These are phyloP conservation scores for Dicrurus megarhynchus DNA, from an alignment of 2,113 vertebrate species.

Conservation along the genomic window DNA sequence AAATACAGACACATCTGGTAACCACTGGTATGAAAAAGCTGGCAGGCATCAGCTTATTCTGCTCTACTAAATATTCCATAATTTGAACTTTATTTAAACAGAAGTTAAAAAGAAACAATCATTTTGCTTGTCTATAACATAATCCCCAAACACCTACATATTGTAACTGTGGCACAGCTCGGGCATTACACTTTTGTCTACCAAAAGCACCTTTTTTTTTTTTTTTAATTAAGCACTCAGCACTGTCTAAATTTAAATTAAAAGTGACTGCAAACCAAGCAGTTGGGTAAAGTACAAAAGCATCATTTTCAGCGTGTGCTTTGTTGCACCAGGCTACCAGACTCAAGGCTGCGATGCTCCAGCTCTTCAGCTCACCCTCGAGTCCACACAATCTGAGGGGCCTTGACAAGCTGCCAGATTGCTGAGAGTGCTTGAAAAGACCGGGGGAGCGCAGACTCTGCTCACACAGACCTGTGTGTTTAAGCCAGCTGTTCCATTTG, in stretches of 20 bases:
- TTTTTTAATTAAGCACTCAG: background rate
- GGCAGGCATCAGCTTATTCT: slow-evolving; percentile 1
- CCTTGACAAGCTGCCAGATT: slow-evolving; percentile 1
- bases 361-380: background rate
- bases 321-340: background rate
- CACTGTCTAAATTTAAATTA: background rate
- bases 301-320: background rate
- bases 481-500: background rate
- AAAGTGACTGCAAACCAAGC: slow-evolving; percentile 5
- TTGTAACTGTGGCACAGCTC: background rate
- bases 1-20: slow-evolving; percentile 43
- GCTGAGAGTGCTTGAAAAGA: background rate
- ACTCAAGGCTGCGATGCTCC: background rate
- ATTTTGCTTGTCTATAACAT: background rate
- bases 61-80: slow-evolving; percentile 22
- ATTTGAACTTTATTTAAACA: background rate
- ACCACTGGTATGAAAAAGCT: slow-evolving; percentile 30
- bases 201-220: background rate
- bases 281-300: background rate
- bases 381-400: background rate
- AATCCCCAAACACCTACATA: background rate
- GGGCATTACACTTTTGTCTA: background rate
- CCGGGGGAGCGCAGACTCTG: rapidly evolving
- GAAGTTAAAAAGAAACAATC: background rate
- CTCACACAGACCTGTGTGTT: background rate